A percentile compares a stretch with the other conserved stretches of the same genome.
Conservation (phyloP, 2,113 vertebrate genomes). For the Petromus typicus region DNA sequence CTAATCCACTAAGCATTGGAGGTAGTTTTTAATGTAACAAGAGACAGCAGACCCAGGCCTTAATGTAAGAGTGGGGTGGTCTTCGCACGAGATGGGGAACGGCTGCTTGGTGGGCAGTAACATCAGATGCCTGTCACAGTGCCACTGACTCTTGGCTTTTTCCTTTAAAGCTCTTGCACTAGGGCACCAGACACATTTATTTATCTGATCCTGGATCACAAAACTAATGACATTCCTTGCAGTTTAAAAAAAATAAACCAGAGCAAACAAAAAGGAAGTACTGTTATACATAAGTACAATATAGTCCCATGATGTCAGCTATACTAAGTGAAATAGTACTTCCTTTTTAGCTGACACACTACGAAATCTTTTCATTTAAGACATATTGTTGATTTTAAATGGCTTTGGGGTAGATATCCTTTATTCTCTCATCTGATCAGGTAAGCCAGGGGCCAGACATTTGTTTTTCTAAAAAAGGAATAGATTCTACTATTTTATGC, state of each 20-base stretch:
- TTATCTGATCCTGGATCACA: not conserved
- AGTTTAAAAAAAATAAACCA: not conserved
- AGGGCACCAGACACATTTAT: not conserved
- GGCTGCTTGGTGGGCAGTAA: not conserved
- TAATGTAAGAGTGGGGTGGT: not conserved
- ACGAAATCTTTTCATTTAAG: not conserved
- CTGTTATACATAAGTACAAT: not conserved
- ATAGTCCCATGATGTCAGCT: too few relatives aligned
- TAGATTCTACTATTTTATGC: not conserved
- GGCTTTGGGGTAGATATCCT: not conserved
- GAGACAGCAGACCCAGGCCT: not conserved
- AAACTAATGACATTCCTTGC: not conserved
- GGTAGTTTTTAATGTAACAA: not conserved
- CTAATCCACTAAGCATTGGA: not conserved
- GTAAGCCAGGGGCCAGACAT: not conserved
- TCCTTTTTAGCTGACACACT: not conserved
- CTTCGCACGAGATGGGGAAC: not conserved
- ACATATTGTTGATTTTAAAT: not conserved
- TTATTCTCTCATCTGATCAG: not conserved
- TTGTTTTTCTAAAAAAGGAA: not conserved
- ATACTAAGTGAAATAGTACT: too few relatives aligned
- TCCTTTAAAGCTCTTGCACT: not conserved
- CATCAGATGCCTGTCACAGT: not conserved
- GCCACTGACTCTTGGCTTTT: not conserved
- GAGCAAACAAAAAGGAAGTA: not conserved